Base-by-base conservation (phyloP, 2,888 invertebrate genomes). In the Anorthoa munda region DNA sequence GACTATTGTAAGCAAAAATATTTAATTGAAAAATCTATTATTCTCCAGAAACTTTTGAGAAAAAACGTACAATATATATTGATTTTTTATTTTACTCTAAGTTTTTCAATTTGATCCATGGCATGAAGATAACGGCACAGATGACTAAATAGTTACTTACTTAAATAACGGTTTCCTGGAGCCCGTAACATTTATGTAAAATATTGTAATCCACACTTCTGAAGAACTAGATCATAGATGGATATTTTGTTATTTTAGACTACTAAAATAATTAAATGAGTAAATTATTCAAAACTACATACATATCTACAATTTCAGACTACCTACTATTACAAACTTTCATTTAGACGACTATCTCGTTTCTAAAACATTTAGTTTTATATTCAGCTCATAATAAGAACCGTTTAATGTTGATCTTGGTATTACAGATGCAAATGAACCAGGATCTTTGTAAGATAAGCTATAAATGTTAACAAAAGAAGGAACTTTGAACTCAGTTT, bases 361-460 rank as follows among this genome's bases (percentile, higher is more conserved):
- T 77, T 66, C 69, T 66, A 58, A 56, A 81, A 48, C 71, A 65
- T 79, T 70, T 61, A 45, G 12, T 77, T 75, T 75, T 17, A 59
- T 69, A 75, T 31, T 45, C 55, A 53, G 50, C 46, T 53, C 23
- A 23, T 65, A 59, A 21, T 56, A 81, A 64, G 46, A 66, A 72
- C 72, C 63, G 64, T 64, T 75, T 69, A 48, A 55, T 64, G 71
- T 26, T 72, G 48, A 82, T 83, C 80, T 66, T 11, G 23, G 55
- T 59, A 58, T 26, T 56, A 75, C 31, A 39, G 26, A 75, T 79
- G 81, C 50, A 55, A 83, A 64, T 75, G 26, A 18, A 56, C 18
- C 55, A 15, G 21, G 50, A 69, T 72, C 50, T 55, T 50, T 21
- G 9, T 13, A 18, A 15, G 69, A 70, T 75, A 60, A 72, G 9